Percentiles rank a stretch among this genome's conserved stretches.
Evolutionary conservation across 1,140 invertebrate species (phyloP).

Genomic region (Drosophila bipectinata): DNA sequence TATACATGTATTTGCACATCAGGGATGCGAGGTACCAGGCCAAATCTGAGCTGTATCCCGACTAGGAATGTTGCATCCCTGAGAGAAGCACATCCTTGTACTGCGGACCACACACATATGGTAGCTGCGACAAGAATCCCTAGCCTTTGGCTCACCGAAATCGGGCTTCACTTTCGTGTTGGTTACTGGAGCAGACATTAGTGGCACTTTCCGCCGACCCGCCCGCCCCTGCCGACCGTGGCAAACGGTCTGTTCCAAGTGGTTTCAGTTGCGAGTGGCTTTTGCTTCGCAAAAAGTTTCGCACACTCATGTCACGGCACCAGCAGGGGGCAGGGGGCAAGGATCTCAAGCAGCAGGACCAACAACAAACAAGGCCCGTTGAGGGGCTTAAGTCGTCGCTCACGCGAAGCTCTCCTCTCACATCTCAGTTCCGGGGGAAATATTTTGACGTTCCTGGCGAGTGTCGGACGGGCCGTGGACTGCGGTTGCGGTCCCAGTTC

Average conservation of each 20-base stretch:
- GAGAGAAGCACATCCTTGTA: constrained; percentile 11
- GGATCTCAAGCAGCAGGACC: constrained; percentile 10
- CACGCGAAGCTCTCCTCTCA: constrained; percentile 57
- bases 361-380: constrained; percentile 8
- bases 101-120: constrained; percentile 38
- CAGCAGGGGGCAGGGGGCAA: not conserved
- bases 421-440: constrained; percentile 12
- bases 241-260: constrained; percentile 74
- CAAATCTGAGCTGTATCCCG: not conserved
- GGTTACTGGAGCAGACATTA: constrained; percentile 59
- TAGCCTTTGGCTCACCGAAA: constrained; percentile 31
- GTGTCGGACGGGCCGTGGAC: constrained; percentile 45
- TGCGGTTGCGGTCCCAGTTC: constrained; percentile 50
- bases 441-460: constrained; percentile 51
- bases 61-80: constrained; percentile 8
- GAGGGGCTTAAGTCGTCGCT: constrained; percentile 69
- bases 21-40: constrained; percentile 3
- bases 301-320: constrained; percentile 56
- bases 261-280: constrained; percentile 78
- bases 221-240: constrained; percentile 12
- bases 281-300: constrained; percentile 66
- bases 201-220: constrained; percentile 36
- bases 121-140: constrained; percentile 47
- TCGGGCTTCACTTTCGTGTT: constrained; percentile 45
- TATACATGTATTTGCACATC: constrained; percentile 2